phyloP scores from a whole-genome alignment of 2,113 vertebrate genomes.

The Prietella phreatophila region DNA sequence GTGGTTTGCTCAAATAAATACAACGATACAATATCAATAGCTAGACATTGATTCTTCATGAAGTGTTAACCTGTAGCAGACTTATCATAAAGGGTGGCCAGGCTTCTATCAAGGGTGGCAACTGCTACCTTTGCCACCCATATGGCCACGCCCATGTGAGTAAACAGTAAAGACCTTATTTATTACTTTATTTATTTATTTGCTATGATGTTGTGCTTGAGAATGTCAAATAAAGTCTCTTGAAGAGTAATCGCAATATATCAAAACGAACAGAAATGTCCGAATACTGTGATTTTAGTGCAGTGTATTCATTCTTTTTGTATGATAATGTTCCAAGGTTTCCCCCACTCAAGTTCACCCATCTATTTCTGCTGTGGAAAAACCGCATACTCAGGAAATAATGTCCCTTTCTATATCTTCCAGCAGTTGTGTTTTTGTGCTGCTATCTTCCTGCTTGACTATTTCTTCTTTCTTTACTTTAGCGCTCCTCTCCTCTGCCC shows the following conservation, averaged over 20 bases:
- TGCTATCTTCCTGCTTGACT: constrained; percentile 34
- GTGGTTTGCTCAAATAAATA: background rate
- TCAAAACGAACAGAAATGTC: background rate
- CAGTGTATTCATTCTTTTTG: background rate
- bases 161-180: background rate
- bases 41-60: background rate
- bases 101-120: too few relatives aligned
- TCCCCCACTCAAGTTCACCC: background rate
- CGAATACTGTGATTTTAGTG: background rate
- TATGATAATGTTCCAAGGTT: background rate
- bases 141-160: background rate
- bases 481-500: constrained; percentile 59
- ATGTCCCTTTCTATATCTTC: background rate
- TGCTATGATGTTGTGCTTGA: background rate
- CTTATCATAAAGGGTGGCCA: too few relatives aligned
- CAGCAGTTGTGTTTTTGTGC: background rate
- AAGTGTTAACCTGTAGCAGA: background rate
- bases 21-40: background rate
- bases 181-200: background rate
- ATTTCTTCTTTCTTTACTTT: constrained; percentile 37
- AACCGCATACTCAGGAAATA: background rate
- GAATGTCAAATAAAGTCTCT: background rate
- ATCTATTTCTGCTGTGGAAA: background rate
- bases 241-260: background rate
- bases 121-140: background rate